These are phyloP conservation scores for Actinia equina DNA, from an alignment of 64 coral and sea anemone species.

Conservation along the genomic window DNA sequence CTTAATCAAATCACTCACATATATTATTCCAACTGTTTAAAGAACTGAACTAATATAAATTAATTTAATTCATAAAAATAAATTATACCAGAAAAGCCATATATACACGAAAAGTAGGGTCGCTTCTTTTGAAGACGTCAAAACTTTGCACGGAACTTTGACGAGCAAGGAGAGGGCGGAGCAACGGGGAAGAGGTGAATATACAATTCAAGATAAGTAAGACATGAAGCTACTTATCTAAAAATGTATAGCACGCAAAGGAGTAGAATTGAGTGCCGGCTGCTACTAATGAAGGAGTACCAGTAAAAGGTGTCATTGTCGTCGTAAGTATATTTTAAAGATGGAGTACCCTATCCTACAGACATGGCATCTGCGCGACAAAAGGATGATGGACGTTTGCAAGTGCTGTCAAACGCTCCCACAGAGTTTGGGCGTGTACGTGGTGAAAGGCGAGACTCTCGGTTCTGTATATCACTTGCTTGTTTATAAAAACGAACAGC, in stretches of 20 bases:
- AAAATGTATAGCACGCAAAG: neutral
- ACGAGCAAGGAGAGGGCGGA: too few species aligned
- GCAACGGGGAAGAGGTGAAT: neutral
- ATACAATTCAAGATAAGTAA: neutral
- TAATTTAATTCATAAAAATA: too few species aligned
- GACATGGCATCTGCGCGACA: neutral
- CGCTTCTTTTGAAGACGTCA: neutral
- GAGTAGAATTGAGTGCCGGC: neutral
- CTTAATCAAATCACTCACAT: too few species aligned
- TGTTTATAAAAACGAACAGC: conserved; percentile 70
- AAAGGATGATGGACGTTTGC: neutral
- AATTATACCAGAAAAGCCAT: too few species aligned
- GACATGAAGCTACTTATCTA: neutral
- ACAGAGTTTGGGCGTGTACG: neutral
- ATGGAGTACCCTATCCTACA: neutral
- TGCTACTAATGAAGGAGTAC: neutral
- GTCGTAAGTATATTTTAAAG: neutral
- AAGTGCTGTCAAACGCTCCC: neutral
- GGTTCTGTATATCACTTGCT: conserved; percentile 63
- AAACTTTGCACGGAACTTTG: neutral
- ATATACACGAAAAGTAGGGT: too few species aligned
- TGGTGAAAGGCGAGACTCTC: conserved; percentile 31
- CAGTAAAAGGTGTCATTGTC: too few species aligned
- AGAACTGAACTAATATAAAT: too few species aligned
- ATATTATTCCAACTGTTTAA: too few species aligned